A percentile compares a stretch with the other conserved stretches of the same genome.
Evolutionary conservation across 1,140 invertebrate genomes (phyloP).

Genomic region (Papilio polytes): DNA sequence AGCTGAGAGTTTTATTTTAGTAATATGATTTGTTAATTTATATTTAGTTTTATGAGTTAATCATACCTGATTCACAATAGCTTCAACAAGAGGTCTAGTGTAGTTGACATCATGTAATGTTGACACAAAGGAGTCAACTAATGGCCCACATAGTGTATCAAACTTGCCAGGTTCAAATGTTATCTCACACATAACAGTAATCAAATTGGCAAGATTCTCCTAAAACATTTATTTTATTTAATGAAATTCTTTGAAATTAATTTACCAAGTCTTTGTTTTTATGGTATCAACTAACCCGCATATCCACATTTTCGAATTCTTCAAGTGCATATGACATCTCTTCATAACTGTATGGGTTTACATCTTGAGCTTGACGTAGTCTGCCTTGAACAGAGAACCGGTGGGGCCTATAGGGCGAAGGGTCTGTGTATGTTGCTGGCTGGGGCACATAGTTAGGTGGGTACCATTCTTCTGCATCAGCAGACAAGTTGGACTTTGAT

Average conservation of each 20-base stretch:
- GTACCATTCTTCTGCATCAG: conserved; percentile 83
- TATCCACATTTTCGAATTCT: conserved; percentile 70
- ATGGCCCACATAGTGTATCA: conserved; percentile 82
- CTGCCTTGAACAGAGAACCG: conserved; percentile 79
- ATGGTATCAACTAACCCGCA: conserved; percentile 58
- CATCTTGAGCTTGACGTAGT: conserved; percentile 75
- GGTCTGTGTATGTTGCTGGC: conserved; percentile 61
- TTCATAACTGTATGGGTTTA: conserved; percentile 75
- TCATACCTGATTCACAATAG: conserved; percentile 86
- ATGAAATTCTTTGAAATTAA: neutral
- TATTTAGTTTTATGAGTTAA: neutral
- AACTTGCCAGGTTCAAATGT: conserved; percentile 86
- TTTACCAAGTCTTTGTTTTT: neutral
- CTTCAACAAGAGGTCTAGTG: conserved; percentile 83
- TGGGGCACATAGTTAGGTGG: conserved; percentile 80
- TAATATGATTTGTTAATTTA: conserved; percentile 20
- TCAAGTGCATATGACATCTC: conserved; percentile 75
- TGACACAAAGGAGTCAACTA: conserved; percentile 84
- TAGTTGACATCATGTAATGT: conserved; percentile 82
- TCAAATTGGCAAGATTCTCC: conserved; percentile 83
- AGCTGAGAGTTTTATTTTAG: neutral
- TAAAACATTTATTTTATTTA: conserved; percentile 45
- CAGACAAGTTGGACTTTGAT: conserved; percentile 76
- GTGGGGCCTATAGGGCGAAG: conserved; percentile 60
- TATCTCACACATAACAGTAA: conserved; percentile 85